These are phyloP conservation scores for Trissolcus japonicus DNA, from an alignment of 2,888 invertebrate species.

Conservation along the genomic window DNA sequence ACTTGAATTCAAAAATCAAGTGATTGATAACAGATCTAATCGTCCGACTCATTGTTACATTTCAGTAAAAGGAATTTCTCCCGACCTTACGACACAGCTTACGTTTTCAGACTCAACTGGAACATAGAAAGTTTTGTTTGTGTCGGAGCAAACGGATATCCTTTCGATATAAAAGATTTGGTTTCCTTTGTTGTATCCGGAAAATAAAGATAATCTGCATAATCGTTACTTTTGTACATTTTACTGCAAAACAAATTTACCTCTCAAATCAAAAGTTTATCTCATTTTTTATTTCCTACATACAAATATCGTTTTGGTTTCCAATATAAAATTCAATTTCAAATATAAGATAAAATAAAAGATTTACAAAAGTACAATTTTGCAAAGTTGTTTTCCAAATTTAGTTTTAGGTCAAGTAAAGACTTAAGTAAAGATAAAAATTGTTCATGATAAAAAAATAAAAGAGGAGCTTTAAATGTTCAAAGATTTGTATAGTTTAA, in stretches of 20 bases:
- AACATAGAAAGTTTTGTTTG: constrained; percentile 54
- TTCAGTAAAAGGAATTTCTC: constrained; percentile 54
- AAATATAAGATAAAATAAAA: too few relatives aligned
- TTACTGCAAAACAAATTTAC: too few relatives aligned
- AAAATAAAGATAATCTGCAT: not conserved
- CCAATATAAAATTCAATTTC: too few relatives aligned
- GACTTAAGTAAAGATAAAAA: not conserved
- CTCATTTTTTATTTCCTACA: too few relatives aligned
- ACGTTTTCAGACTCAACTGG: constrained; percentile 50
- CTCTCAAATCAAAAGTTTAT: too few relatives aligned
- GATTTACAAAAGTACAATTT: too few relatives aligned
- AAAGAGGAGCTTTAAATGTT: constrained; percentile 4
- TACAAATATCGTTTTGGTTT: too few relatives aligned
- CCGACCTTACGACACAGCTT: constrained; percentile 49
- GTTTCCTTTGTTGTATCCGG: constrained; percentile 49
- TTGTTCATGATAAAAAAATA: constrained; percentile 1
- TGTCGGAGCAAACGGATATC: constrained; percentile 38
- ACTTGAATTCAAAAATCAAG: too few relatives aligned
- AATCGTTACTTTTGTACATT: too few relatives aligned
- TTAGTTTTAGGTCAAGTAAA: too few relatives aligned
- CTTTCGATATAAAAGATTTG: constrained; percentile 20
- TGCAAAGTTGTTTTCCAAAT: too few relatives aligned
- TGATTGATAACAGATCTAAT: constrained; percentile 30
- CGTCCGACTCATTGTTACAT: constrained; percentile 52
- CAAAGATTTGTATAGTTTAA: constrained; percentile 40